Percentiles rank a stretch among this genome's conserved stretches.
Conservation (phyloP, 2,888 invertebrate species). For the Artemia sinica region DNA sequence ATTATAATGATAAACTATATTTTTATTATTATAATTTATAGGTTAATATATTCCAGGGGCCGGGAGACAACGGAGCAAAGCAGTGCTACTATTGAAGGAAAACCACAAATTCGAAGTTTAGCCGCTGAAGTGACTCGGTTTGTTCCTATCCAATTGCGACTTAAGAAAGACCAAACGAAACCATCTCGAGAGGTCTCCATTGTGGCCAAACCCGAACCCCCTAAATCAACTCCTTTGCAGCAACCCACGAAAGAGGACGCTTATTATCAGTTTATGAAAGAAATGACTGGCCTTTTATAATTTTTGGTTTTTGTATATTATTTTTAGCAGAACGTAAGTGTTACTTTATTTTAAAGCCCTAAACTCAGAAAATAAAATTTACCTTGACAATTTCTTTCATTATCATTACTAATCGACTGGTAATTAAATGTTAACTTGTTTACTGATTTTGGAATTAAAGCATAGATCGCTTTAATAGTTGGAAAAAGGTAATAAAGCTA, state of each 20-base stretch:
- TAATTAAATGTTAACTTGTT: no score
- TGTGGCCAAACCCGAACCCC: neutral
- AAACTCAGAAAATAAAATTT: no score
- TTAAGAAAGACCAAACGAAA: constrained; percentile 12
- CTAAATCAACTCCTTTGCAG: constrained; percentile 24
- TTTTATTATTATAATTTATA: no score
- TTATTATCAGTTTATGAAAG: constrained; percentile 95
- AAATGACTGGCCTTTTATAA: constrained; percentile 82
- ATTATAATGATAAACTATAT: no score
- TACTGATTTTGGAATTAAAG: no score
- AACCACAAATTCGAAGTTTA: constrained; percentile 84
- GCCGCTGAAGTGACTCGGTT: constrained; percentile 89
- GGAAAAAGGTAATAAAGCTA: no score
- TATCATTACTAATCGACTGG: no score
- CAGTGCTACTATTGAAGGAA: constrained; percentile 72
- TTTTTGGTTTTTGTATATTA: neutral
- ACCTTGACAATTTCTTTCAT: no score
- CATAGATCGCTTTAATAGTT: no score
- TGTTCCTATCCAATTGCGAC: constrained; percentile 51
- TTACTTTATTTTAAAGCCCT: no score
- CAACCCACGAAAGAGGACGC: constrained; percentile 83
- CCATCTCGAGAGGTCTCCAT: neutral
- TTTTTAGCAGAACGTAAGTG: neutral
- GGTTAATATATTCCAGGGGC: neutral
- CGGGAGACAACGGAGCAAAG: constrained; percentile 21